Conservation (phyloP, 2,797 vertebrate species). For the Crax fasciolata region DNA sequence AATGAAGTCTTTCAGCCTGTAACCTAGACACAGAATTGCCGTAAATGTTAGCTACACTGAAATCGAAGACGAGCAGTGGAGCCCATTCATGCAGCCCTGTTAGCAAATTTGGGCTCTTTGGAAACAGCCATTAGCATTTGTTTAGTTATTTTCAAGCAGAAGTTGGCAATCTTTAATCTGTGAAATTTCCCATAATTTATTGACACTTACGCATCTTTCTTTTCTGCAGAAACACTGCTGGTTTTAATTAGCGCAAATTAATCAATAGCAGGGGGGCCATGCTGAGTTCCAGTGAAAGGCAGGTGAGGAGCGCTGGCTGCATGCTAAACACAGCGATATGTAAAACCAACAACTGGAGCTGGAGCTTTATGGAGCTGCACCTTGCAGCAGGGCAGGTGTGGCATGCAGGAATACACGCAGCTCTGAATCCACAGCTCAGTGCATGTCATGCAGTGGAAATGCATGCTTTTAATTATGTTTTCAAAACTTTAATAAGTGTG, state of each 20-base stretch:
- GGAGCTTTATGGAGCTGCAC: neutral
- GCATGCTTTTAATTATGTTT: slow-evolving; percentile 55
- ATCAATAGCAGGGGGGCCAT: slow-evolving; percentile 79
- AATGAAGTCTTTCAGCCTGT: neutral
- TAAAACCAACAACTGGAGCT: slow-evolving; percentile 46
- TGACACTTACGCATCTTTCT: slow-evolving; percentile 80
- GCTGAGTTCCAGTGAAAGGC: slow-evolving; percentile 70
- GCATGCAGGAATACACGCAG: neutral
- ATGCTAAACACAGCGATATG: slow-evolving; percentile 67
- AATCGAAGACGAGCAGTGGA: neutral
- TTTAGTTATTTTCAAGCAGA: slow-evolving; percentile 78
- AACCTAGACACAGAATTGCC: neutral
- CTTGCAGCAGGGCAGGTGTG: slow-evolving; percentile 16
- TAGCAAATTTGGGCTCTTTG: slow-evolving; percentile 36
- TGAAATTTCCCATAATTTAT: slow-evolving; percentile 78
- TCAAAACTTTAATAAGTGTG: slow-evolving; percentile 14
- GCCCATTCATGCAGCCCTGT: neutral
- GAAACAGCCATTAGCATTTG: slow-evolving; percentile 71
- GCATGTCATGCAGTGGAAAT: fast-evolving
- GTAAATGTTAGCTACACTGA: neutral
- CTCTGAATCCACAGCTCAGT: slow-evolving; percentile 12
- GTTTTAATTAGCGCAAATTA: slow-evolving; percentile 83
- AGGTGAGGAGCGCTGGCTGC: slow-evolving; percentile 72
- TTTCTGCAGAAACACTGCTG: slow-evolving; percentile 75
- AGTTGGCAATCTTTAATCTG: slow-evolving; percentile 78